Evolutionary conservation across 2,113 vertebrate species (phyloP), one percentile per base, ranked within the genome.

Genomic region (Cnemophilus loriae): DNA sequence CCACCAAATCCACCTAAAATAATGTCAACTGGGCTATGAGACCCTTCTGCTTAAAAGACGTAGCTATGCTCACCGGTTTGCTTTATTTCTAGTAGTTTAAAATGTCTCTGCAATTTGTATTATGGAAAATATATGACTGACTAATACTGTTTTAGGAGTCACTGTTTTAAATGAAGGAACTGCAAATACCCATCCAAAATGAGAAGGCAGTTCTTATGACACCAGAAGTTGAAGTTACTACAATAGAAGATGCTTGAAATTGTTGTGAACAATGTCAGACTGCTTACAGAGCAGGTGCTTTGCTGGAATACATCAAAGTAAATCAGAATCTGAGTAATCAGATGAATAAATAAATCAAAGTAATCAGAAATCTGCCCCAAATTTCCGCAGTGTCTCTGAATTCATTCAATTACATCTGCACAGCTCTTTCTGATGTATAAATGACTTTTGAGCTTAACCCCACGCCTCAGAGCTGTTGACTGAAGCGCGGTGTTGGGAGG

Each of bases 41-140:
- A 19, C 23, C 35, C 73, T 30, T 68, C 53, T 89, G 41, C 33
- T 87, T 80, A 50, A 52, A 84, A 70, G 81, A 28, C 5, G 6
- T 1, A 9, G 28, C 52, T 53, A 15, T 5, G 1, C 16, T 76
- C 1, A 4, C 27, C 1, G 0, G 5, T 82, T 53, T 71, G 63
- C 23, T 89, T 69, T 78, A 50, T 46, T 71, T 85, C 64, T 83
- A 50, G 17, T 21, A 39, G 64, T 33, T 71, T 88, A 59, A 90
- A 79, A 85, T 80, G 44, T 83, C 47, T 71, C 39, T 87, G 56
- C 35, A 75, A 90, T 44, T 70, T 70, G 17, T 84, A 81, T 91
- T 53, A 47, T 44, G 61, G 65, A 83, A 87, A 65, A 60, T n/a
- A 21, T 6, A 52, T n/a, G 15, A 75, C 9, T 56, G 44, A 42